These are phyloP conservation scores for Muntiacus reevesi DNA, from an alignment of 2,113 vertebrate genomes.

Conservation along the genomic window DNA sequence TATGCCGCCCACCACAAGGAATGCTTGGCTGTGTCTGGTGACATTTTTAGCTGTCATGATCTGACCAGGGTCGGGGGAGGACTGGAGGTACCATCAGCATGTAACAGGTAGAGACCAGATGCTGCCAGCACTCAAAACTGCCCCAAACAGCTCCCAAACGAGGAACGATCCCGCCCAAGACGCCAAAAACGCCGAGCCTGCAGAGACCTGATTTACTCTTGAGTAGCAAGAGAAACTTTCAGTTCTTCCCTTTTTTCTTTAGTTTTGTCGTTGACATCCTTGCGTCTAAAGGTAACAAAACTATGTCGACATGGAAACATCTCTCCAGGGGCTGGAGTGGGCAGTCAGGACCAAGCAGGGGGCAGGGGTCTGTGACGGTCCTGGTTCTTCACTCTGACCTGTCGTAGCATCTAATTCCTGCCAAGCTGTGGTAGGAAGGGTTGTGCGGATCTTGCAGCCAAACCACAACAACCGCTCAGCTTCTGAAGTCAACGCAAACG, in stretches of 20 bases:
- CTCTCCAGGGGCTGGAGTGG: neutral
- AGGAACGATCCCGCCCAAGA: neutral
- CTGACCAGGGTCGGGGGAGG: accelerated
- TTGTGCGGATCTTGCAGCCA: neutral
- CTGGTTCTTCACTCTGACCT: neutral
- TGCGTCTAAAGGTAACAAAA: neutral
- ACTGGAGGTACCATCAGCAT: neutral
- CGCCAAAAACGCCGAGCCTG: accelerated
- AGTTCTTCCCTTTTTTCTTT: neutral
- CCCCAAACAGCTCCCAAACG: neutral
- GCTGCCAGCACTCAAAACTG: neutral
- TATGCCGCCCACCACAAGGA: neutral
- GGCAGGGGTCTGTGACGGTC: neutral
- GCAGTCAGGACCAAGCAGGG: neutral
- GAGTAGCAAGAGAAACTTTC: neutral
- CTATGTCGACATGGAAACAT: accelerated
- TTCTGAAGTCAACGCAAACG: neutral
- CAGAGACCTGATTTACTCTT: neutral
- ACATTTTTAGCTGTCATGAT: neutral
- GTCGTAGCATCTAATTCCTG: neutral
- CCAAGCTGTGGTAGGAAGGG: accelerated
- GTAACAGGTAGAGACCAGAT: neutral
- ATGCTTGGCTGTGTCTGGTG: neutral
- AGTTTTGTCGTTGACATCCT: neutral
- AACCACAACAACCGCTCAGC: neutral